Conservation (phyloP, 2,797 vertebrate genomes). For the Oreortyx pictus region DNA sequence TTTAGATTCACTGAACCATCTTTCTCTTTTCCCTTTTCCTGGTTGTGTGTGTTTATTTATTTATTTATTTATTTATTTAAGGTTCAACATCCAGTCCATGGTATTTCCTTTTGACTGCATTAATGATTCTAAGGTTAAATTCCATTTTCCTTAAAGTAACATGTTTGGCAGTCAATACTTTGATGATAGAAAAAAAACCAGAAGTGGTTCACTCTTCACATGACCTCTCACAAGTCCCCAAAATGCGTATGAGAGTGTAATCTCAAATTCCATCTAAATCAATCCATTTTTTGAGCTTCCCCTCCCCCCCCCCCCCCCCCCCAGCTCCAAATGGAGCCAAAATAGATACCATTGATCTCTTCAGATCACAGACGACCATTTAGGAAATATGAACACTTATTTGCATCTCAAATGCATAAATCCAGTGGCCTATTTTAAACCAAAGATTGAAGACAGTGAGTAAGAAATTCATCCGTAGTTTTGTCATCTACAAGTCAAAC, state of each 20-base stretch:
- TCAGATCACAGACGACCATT: slow-evolving; percentile 32
- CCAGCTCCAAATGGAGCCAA: neutral
- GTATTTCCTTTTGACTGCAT: neutral
- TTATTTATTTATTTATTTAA: neutral
- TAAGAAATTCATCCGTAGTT: neutral
- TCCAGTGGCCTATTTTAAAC: slow-evolving; percentile 5
- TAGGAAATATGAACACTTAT: slow-evolving; percentile 38
- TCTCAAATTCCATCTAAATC: slow-evolving; percentile 37
- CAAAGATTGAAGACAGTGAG: neutral
- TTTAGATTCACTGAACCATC: neutral
- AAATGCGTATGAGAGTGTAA: neutral
- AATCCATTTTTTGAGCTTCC: slow-evolving; percentile 33
- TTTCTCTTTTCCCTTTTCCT: neutral
- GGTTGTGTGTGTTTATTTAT: neutral
- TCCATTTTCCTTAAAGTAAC: neutral
- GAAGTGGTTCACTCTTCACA: neutral
- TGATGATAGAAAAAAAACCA: neutral
- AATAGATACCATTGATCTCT: slow-evolving; percentile 29
- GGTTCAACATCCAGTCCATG: neutral
- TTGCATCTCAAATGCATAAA: slow-evolving; percentile 7
- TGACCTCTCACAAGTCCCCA: neutral
- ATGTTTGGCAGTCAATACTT: neutral
- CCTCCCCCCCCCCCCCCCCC: neutral
- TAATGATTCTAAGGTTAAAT: neutral
- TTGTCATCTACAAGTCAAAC: neutral